Base-by-base conservation (phyloP, 2,113 vertebrate species). In the Gobio gobio region DNA sequence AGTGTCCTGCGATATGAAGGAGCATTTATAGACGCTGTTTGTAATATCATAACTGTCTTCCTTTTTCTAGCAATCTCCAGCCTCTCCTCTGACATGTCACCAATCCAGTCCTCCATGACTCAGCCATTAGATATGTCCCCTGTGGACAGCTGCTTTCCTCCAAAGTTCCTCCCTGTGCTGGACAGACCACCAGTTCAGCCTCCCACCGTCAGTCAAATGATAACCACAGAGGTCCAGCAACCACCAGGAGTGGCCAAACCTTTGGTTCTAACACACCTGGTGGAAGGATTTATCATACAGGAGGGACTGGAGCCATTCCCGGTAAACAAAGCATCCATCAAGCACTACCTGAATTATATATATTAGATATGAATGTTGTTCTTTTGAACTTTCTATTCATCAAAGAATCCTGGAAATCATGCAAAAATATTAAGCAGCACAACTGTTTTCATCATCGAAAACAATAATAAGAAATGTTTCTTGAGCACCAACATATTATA, bases 201-300 rank as follows among this genome's bases (percentile, higher is more conserved):
- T 90, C 90, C 82, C 77, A 85, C 85, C 54, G 64, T 12, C 14
- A 87, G 1, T 87, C 77, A 77, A 84, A 64, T 0, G 56, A 87
- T 12, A 36, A 40, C 0, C 58, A 82, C 36, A 78, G 90, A 68
- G 75, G 77, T 9, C 0, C 70, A 10, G 54, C 78, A 83, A 63
- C 29, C 66, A 16, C 26, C 66, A 1, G 88, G 49, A 5, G 9
- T 43, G 2, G 6, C 74, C 0, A 91, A 90, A 63, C 78, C 83
- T 2, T 56, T 89, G 26, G 64, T 99, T 83, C 92, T 99, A 85
- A 99, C 98, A 56, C 98, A 99, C 51, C 97, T 99, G 87, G 98
- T 99, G 33, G 98, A 99, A 90, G 98, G 98, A 10, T 99, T 99
- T 86, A 97, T 99, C 87, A 99, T 99, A 92, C 98, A 99, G 93